Conservation (phyloP, 1,140 invertebrate genomes). For the Bilobella aurantiaca region DNA sequence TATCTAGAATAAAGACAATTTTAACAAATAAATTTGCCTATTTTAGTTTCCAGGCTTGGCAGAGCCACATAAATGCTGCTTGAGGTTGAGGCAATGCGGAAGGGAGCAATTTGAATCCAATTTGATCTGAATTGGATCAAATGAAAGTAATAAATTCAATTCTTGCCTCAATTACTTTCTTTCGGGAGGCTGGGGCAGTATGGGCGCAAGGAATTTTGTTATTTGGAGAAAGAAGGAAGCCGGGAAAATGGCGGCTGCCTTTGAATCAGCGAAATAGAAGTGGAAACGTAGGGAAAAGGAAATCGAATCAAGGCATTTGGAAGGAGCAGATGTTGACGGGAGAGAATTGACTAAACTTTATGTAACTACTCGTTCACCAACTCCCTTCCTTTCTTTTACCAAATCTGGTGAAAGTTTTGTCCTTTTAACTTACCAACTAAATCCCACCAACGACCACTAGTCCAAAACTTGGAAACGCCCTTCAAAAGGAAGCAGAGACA, state of each 20-base stretch:
- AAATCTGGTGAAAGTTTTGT: not conserved
- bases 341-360: constrained; percentile 8
- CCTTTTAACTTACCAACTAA: too few species aligned
- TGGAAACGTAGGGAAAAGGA: not conserved
- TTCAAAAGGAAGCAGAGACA: not conserved
- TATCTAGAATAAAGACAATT: too few species aligned
- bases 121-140: constrained; percentile 9
- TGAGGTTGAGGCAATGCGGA: not conserved
- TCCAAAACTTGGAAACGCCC: not conserved
- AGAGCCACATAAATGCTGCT: not conserved
- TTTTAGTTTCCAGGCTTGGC: not conserved
- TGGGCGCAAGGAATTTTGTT: not conserved
- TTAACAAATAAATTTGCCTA: too few species aligned
- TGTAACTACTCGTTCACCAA: constrained; percentile 3
- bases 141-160: constrained; percentile 12
- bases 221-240: too few species aligned
- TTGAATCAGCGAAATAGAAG: not conserved
- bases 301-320: constrained; percentile 9
- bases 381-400: not conserved
- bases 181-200: not conserved
- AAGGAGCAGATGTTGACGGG: constrained; percentile 3
- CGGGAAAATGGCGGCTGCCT: too few species aligned
- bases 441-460: too few species aligned
- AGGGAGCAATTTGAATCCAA: not conserved
- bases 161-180: not conserved